phyloP scores from a whole-genome alignment of 2,888 invertebrate genomes.

The Pemphredon lugubris region DNA sequence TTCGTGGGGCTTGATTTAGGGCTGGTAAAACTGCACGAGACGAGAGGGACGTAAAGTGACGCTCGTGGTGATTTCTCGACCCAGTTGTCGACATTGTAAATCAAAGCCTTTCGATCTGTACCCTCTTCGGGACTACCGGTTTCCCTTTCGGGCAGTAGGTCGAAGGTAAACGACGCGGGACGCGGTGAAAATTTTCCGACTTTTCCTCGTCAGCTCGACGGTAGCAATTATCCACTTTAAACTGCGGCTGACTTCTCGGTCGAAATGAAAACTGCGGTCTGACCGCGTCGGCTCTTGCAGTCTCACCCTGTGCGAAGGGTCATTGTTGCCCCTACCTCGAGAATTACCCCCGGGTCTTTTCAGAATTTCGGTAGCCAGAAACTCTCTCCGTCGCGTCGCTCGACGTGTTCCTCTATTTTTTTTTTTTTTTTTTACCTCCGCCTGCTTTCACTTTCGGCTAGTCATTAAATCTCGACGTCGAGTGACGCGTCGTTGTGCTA shows the following conservation, averaged over 20 bases:
- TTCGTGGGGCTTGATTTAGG: constrained; percentile 30
- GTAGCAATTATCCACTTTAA: constrained; percentile 70
- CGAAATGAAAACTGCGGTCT: constrained; percentile 14
- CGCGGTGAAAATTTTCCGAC: not conserved
- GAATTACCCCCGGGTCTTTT: not conserved
- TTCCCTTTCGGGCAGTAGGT: too few species aligned
- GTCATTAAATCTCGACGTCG: too few species aligned
- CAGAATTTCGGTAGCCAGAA: not conserved
- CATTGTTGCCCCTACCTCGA: not conserved
- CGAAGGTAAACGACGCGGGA: not conserved
- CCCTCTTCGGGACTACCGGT: not conserved
- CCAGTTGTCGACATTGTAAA: constrained; percentile 57
- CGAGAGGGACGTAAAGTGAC: constrained; percentile 11
- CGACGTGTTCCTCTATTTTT: too few species aligned
- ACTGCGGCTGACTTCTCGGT: constrained; percentile 58
- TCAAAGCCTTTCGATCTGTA: constrained; percentile 46
- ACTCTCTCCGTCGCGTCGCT: too few species aligned
- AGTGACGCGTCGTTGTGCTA: too few species aligned
- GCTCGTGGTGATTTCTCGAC: not conserved
- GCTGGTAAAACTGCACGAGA: not conserved
- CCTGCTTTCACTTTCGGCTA: too few species aligned
- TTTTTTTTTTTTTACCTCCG: too few species aligned
- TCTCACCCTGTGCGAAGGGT: not conserved
- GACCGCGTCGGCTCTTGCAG: constrained; percentile 13
- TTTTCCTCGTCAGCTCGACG: constrained; percentile 16